phyloP scores from a whole-genome alignment of 2,113 vertebrate species.

The Taurulus bubalis region DNA sequence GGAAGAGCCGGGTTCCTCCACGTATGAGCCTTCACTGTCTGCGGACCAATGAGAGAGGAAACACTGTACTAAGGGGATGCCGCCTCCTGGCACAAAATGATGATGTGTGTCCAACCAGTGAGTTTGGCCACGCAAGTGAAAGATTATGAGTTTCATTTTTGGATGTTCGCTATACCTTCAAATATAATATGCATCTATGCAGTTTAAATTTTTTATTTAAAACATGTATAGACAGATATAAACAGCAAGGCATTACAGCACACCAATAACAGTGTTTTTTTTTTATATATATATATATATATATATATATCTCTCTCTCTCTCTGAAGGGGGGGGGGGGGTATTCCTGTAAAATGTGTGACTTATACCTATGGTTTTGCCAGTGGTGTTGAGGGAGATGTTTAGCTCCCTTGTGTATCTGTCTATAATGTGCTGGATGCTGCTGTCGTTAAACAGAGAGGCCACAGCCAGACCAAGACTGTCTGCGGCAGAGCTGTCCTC shows the following conservation, averaged over 20 bases:
- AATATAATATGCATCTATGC: background rate
- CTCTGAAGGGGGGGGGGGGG: too few species aligned
- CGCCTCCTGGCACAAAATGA: background rate
- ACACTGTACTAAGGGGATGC: background rate
- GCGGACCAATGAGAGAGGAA: background rate
- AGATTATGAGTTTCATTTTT: background rate
- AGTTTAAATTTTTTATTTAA: too few species aligned
- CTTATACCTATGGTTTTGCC: conserved; percentile 76
- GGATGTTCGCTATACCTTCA: background rate
- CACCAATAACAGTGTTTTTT: too few species aligned
- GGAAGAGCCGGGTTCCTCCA: conserved; percentile 60
- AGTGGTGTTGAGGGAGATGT: conserved; percentile 63
- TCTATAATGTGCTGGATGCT: conserved; percentile 78
- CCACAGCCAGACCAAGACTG: background rate
- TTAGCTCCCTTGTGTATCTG: conserved; percentile 76
- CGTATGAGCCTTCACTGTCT: conserved; percentile 45
- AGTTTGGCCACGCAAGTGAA: background rate
- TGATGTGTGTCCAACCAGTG: background rate
- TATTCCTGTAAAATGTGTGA: background rate
- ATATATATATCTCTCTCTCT: too few species aligned
- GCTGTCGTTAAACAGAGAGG: conserved; percentile 44
- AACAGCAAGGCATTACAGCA: too few species aligned
- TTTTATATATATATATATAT: too few species aligned
- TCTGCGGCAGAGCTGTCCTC: conserved; percentile 15
- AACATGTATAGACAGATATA: background rate